phyloP scores from a whole-genome alignment of 2,797 vertebrate species.

The Typhlichthys eigenmanni region DNA sequence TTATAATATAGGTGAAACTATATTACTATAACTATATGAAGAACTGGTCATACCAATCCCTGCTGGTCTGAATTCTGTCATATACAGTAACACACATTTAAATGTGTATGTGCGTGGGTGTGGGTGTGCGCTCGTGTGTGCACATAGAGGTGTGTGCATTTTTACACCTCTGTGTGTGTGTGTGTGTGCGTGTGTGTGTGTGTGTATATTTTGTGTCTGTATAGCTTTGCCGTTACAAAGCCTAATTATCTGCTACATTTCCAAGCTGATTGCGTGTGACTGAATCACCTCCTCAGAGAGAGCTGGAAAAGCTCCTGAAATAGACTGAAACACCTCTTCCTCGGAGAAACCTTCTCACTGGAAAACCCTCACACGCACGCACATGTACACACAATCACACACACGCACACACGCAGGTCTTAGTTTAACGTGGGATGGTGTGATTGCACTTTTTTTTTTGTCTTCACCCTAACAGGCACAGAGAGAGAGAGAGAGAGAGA shows the following conservation, averaged over 20 bases:
- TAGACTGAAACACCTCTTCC: background rate
- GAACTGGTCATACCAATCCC: no score
- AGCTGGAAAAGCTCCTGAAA: background rate
- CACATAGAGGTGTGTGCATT: no score
- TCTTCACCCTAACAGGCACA: conserved; percentile 14
- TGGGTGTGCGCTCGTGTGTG: background rate
- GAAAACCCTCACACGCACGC: background rate
- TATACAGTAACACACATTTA: no score
- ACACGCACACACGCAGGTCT: background rate
- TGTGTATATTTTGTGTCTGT: background rate
- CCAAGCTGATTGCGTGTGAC: conserved; percentile 44
- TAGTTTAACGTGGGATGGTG: conserved; percentile 29
- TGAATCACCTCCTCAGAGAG: conserved; percentile 28
- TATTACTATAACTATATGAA: no score
- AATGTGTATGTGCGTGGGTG: background rate
- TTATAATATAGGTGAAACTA: no score
- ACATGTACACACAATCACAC: conserved; percentile 1
- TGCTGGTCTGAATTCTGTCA: no score
- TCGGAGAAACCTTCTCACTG: background rate
- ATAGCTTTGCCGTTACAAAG: conserved; percentile 31
- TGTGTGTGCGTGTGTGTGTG: conserved; percentile 3
- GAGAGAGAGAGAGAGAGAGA: no score
- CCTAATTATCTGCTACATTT: conserved; percentile 37
- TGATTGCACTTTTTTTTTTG: conserved; percentile 12
- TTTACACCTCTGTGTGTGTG: background rate